A percentile compares a stretch with the other conserved stretches of the same genome.
Conservation (phyloP, 2,797 vertebrate genomes). For the Acanthornis magna region DNA sequence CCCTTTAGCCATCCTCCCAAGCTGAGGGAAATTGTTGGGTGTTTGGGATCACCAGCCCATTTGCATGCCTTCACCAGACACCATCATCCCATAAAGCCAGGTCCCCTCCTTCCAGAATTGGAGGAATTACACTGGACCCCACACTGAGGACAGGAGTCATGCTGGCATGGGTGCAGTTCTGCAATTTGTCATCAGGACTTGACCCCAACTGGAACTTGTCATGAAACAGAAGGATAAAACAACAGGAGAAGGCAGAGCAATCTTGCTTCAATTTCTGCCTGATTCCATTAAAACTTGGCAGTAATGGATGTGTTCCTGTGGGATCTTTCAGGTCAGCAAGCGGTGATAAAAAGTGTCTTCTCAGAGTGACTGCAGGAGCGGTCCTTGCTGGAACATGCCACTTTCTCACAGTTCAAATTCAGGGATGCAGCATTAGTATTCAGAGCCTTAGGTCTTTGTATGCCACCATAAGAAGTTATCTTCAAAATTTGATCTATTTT, state of each 20-base stretch:
- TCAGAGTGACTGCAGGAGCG: background rate
- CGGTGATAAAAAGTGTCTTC: background rate
- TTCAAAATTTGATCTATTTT: background rate
- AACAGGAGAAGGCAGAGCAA: background rate
- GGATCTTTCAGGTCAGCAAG: background rate
- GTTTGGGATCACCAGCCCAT: background rate
- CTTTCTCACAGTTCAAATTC: background rate
- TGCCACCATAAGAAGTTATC: background rate
- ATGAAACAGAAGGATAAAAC: background rate
- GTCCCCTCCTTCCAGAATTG: fast-evolving
- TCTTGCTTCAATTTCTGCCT: background rate
- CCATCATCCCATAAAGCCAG: background rate
- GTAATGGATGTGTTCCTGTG: background rate
- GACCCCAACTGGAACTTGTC: background rate
- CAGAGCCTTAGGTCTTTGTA: background rate
- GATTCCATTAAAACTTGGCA: background rate
- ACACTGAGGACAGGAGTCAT: background rate
- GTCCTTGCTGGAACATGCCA: background rate
- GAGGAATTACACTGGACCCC: background rate
- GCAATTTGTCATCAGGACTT: background rate
- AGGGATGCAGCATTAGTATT: background rate
- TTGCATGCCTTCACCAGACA: background rate
- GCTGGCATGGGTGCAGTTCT: background rate
- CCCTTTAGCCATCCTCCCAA: background rate
- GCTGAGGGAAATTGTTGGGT: background rate